Evolutionary conservation across 1,140 invertebrate species (phyloP).

Genomic region (Melanaphis sacchari): DNA sequence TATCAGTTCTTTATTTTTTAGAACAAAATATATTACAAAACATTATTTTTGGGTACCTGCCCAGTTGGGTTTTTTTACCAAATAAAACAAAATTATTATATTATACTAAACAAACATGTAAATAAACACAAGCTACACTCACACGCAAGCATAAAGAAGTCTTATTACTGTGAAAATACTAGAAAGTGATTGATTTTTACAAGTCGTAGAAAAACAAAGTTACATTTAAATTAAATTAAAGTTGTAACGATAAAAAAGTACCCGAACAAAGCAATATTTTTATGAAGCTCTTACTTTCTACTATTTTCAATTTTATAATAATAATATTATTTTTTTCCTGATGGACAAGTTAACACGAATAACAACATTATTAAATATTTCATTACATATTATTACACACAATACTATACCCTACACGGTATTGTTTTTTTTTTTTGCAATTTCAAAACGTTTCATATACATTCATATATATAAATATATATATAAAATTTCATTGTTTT

Average conservation of each 20-base stretch:
- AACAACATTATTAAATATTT: neutral
- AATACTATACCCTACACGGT: neutral
- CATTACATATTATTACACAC: neutral
- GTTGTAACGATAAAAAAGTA: neutral
- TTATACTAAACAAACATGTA: neutral
- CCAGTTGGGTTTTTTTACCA: neutral
- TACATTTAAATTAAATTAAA: conserved; percentile 5
- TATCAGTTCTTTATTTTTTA: neutral
- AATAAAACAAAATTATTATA: neutral
- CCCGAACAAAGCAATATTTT: neutral
- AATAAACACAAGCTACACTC: neutral
- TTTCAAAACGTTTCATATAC: too few relatives aligned
- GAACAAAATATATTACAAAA: neutral
- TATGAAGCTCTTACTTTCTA: neutral
- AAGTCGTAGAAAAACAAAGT: neutral
- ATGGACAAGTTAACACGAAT: neutral
- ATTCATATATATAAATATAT: too few relatives aligned
- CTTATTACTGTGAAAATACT: neutral
- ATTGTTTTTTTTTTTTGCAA: too few relatives aligned
- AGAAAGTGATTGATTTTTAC: conserved; percentile 10
- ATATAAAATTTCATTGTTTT: too few relatives aligned
- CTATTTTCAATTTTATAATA: neutral
- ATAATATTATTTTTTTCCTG: neutral
- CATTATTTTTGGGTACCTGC: neutral
- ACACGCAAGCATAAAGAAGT: neutral